phyloP scores from a whole-genome alignment of 1,140 invertebrate genomes.

The Triops cancriformis region DNA sequence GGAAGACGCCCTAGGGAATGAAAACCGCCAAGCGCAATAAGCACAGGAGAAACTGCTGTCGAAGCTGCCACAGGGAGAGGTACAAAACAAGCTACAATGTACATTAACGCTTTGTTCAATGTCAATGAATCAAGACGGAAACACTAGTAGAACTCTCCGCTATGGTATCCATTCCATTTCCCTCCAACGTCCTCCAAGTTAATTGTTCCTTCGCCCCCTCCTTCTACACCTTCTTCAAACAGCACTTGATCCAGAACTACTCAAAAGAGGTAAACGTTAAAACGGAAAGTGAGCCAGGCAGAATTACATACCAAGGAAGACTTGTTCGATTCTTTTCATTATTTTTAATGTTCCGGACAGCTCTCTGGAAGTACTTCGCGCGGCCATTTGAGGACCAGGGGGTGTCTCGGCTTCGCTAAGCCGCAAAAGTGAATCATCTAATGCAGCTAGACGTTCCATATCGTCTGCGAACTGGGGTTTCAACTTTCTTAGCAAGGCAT shows the following conservation, averaged over 20 bases:
- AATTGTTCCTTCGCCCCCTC: constrained; percentile 23
- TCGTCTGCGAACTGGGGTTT: constrained; percentile 41
- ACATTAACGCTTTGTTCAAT: not conserved
- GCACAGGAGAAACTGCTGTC: not conserved
- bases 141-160: constrained; percentile 25
- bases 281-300: constrained; percentile 6
- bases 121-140: not conserved
- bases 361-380: constrained; percentile 42
- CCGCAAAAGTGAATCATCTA: constrained; percentile 40
- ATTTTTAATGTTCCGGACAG: constrained; percentile 50
- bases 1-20: not conserved
- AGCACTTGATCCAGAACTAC: constrained; percentile 41
- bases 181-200: constrained; percentile 23
- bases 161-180: constrained; percentile 25
- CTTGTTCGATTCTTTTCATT: constrained; percentile 50
- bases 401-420: constrained; percentile 31
- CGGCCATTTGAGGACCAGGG: constrained; percentile 33
- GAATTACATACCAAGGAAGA: constrained; percentile 44
- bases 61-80: not conserved
- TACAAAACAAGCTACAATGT: not conserved
- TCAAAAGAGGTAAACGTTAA: constrained; percentile 28
- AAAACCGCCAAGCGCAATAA: not conserved
- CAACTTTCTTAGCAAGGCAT: constrained; percentile 45
- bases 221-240: constrained; percentile 37
- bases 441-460: constrained; percentile 37